Evolutionary conservation across 1,140 invertebrate species (phyloP), one percentile per base, ranked within the genome.

Genomic region (Dendrolimus punctatus): DNA sequence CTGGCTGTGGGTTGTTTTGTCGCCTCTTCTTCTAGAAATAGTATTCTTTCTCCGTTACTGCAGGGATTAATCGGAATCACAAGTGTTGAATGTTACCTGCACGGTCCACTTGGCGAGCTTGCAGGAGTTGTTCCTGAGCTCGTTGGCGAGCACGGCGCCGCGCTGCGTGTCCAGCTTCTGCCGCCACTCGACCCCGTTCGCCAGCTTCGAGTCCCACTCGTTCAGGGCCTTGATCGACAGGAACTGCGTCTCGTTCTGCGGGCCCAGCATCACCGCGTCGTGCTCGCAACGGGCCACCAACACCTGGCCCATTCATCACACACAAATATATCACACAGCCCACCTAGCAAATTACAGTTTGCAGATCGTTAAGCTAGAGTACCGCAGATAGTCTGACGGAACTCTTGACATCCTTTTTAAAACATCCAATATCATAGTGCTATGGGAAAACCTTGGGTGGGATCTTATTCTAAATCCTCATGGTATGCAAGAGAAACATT

Each of bases 81-180:
- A 37, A 43, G 7, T 9, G 36, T 49, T 51, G 37, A 46, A 45
- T 7, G 43, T n/a, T 52, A 88, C 85, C 85, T 98, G 97, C 1
- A 99, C 95, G 0, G 99, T 99, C 98, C 99, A 99, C 82, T 99
- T 99, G 48, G 98, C 98, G 51, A 99, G 88, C 87, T 99, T 99
- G 88, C 97, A 99, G 5, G 97, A 96, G 87, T 99, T 99, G 81
- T 99, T 99, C 66, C 99, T 92, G 58, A 99, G 85, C 85, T 99
- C 99, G 74, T 99, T 99, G 38, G 98, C 99, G 9, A 99, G 87
- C 37, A 99, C 98, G 45, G 98, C 98, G 64, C 98, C 99, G 57
- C 98, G 91, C 88, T 99, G 99, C 0, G 93, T 96, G 81, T 99
- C 99, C 39, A 99, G 83, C 69, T 99, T 99, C 74, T 98, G 96